Percentiles rank a stretch among this genome's conserved stretches.
phyloP scores from a whole-genome alignment of 2,113 vertebrate genomes.

The Sander lucioperca region DNA sequence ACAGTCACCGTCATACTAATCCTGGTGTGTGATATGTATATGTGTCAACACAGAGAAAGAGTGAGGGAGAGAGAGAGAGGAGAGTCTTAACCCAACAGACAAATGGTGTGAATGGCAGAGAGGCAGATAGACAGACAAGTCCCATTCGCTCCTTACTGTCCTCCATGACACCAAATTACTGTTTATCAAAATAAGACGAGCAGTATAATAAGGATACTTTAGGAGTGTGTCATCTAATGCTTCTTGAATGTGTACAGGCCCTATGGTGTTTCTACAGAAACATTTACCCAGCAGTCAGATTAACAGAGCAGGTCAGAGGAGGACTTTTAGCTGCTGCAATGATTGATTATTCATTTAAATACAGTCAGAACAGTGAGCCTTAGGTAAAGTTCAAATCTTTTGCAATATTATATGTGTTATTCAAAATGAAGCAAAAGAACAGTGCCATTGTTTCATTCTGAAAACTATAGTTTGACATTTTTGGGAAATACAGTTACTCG shows the following conservation, averaged over 20 bases:
- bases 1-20: constrained; percentile 82
- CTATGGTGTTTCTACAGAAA: constrained; percentile 36
- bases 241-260: constrained; percentile 35
- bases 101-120: constrained; percentile 68
- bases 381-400: not conserved
- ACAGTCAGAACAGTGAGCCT: not conserved
- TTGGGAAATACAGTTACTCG: not conserved
- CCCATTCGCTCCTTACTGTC: constrained; percentile 73
- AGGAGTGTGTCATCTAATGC: constrained; percentile 56
- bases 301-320: constrained; percentile 53
- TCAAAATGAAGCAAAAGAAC: not conserved
- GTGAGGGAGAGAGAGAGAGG: constrained; percentile 50
- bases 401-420: not conserved
- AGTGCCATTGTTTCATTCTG: not conserved
- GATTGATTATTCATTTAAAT: constrained; percentile 34
- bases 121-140: constrained; percentile 73
- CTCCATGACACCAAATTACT: constrained; percentile 80
- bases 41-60: constrained; percentile 80
- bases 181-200: constrained; percentile 78
- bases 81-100: constrained; percentile 74
- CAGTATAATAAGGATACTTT: constrained; percentile 64
- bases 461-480: constrained; percentile 1
- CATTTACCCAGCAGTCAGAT: constrained; percentile 49
- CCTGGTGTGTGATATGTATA: constrained; percentile 82
- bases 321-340: not conserved